Base-by-base conservation (phyloP, 2,888 invertebrate species). In the Mesoligia furuncula region DNA sequence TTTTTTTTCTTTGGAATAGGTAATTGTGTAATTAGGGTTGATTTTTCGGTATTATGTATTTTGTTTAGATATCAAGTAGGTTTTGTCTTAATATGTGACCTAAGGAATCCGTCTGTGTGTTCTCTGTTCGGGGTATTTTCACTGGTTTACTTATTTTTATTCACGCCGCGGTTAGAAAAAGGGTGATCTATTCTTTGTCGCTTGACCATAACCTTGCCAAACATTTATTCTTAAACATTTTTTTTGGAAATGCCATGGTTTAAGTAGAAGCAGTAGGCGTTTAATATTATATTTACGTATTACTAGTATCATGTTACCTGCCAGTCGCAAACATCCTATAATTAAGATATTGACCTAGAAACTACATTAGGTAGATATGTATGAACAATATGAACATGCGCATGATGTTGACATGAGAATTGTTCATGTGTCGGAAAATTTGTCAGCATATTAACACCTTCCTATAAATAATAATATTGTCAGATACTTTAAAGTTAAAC, bases 21-120 rank as follows among this genome's bases (percentile, higher is more conserved):
- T 84, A 86, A 86, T 85, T 81, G 73, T 87, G 70, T 83, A 69
- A 74, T 77, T 85, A 80, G 20, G 39, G 54, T 39, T 24, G 39
- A 62, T 69, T 73, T 76, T 65, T 57, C 17, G 7, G 15, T 45
- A n/a, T 15, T 45, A 45, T 27, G 31, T 51, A n/a, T 36, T 1
- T 31, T 31, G 20, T 74, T 59, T 59, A 45, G 5, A 9, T 51
- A 24, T n/a, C 13, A 2, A 31, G 1, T 20, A 39, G 1, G n/a
- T 20, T 27, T 61, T 51, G 39, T 31, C 1, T 17, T 13, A 17
- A n/a, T 31, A 31, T 1, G 31, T 31, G 31, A 31, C 31, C 39
- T 45, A 45, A 0, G 9, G 17, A 48, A 72, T n/a, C 54, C 11
- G n/a, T 54, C 11, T 57, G 54, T 54, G 24, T 54, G n/a, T 20